Base-by-base conservation (phyloP, 2,113 vertebrate genomes). In the Channa argus region DNA sequence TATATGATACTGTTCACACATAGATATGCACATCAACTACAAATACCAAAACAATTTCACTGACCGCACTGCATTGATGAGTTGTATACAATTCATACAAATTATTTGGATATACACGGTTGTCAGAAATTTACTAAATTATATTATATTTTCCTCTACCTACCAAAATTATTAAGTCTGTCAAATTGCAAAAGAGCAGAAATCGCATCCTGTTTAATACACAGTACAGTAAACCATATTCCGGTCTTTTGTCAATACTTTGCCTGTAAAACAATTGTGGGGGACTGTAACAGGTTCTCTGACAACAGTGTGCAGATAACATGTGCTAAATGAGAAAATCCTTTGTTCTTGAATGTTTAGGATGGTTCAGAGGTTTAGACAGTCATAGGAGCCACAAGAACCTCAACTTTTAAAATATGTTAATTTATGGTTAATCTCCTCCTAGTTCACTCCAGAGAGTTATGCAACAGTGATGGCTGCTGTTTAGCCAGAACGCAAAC, bases 361-460 rank as follows among this genome's bases (percentile, higher is more conserved):
- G 49, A 71, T 47, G 6, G 55, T 66, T 36, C 47, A 64, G 44
- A 60, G 4, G 63, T 53, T 71, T 41, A 45, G 44, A 64, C 2
- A 6, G 36, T 68, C 50, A 13, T 5, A 50, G 24, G 34, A 2
- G 10, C 3, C 8, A 11, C n/a, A 2, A 41, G 59, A 36, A 44
- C 24, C 45, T 71, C 14, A 33, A 67, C 52, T 50, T 63, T 66
- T 54, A 66, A 49, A 50, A 47, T 38, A 71, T 67, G 65, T 58
- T 55, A 38, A 71, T 68, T 72, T 34, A 1, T 52, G 33, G 36
- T 58, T 78, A 66, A 51, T 54, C 44, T 65, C 46, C 50, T 10
- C 56, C 50, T 39, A 39, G 52, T 56, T 74, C 11, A 49, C 45
- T 34, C 52, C 37, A 52, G 63, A 49, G 65, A 12, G 47, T 74